phyloP scores from a whole-genome alignment of 1,140 invertebrate genomes.

The Teleopsis dalmanni region DNA sequence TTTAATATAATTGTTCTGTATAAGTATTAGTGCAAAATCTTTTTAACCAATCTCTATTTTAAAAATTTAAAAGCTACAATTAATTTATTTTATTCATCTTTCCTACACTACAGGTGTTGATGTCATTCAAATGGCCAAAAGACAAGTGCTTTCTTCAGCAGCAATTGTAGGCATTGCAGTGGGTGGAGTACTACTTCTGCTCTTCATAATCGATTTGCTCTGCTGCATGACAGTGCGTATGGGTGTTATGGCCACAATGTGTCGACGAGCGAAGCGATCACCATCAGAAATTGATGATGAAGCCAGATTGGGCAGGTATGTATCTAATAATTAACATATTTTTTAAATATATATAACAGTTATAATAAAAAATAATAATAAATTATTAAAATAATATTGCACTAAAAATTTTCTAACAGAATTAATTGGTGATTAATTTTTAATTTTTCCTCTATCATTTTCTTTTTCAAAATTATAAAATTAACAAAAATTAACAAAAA shows the following conservation, averaged over 20 bases:
- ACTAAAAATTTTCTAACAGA: slow-evolving; percentile 27
- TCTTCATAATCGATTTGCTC: slow-evolving; percentile 69
- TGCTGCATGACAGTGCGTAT: slow-evolving; percentile 52
- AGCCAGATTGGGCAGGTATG: slow-evolving; percentile 71
- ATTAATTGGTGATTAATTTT: slow-evolving; percentile 15
- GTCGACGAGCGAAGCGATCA: slow-evolving; percentile 50
- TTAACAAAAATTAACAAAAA: slow-evolving; percentile 13
- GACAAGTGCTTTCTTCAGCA: slow-evolving; percentile 60
- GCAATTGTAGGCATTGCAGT: slow-evolving; percentile 72
- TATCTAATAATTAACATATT: not conserved
- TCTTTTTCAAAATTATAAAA: slow-evolving; percentile 10
- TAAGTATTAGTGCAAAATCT: too few relatives aligned
- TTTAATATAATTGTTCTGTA: too few relatives aligned
- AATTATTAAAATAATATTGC: slow-evolving; percentile 28
- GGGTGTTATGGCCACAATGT: slow-evolving; percentile 66
- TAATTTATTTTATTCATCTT: not conserved
- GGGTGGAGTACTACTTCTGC: slow-evolving; percentile 61
- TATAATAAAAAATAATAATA: not conserved
- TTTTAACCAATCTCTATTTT: too few relatives aligned
- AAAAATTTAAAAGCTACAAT: too few relatives aligned
- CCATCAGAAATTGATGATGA: slow-evolving; percentile 58
- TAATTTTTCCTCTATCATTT: slow-evolving; percentile 20
- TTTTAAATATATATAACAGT: not conserved
- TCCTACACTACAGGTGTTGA: slow-evolving; percentile 28
- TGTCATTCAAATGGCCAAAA: slow-evolving; percentile 49